Evolutionary conservation across 2,888 invertebrate species (phyloP).

Genomic region (Andrena dorsata): DNA sequence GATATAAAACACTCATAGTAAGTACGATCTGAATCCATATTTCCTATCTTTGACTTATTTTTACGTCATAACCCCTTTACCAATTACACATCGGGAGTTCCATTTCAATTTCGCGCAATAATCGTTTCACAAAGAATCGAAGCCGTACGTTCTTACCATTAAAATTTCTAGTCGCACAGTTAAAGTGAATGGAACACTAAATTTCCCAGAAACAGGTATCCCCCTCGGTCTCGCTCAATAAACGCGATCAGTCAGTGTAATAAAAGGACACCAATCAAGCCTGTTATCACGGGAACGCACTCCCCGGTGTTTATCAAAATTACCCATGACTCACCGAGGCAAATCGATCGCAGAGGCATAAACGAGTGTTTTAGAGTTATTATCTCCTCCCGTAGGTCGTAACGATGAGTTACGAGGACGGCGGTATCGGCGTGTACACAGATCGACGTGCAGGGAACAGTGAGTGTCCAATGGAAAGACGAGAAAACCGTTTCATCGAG

Average conservation of each 20-base stretch:
- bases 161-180: too few relatives aligned
- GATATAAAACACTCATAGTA: too few relatives aligned
- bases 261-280: constrained; percentile 42
- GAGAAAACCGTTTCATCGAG: constrained; percentile 50
- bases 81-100: too few relatives aligned
- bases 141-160: too few relatives aligned
- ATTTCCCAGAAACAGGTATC: too few relatives aligned
- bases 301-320: constrained; percentile 58
- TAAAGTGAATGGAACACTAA: too few relatives aligned
- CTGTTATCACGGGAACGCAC: constrained; percentile 48
- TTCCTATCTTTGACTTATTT: too few relatives aligned
- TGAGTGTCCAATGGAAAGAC: constrained; percentile 45
- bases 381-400: constrained; percentile 55
- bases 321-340: constrained; percentile 41
- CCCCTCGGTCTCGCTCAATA: not conserved
- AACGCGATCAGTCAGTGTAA: constrained; percentile 36
- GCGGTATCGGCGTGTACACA: constrained; percentile 33
- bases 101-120: too few relatives aligned
- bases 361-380: constrained; percentile 58
- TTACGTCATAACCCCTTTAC: too few relatives aligned
- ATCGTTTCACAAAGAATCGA: too few relatives aligned
- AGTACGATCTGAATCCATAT: too few relatives aligned
- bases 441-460: constrained; percentile 40
- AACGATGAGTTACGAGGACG: constrained; percentile 52
- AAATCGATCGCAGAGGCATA: constrained; percentile 47